Conservation (phyloP, 2,797 vertebrate genomes). For the Lutjanus argentimaculatus region DNA sequence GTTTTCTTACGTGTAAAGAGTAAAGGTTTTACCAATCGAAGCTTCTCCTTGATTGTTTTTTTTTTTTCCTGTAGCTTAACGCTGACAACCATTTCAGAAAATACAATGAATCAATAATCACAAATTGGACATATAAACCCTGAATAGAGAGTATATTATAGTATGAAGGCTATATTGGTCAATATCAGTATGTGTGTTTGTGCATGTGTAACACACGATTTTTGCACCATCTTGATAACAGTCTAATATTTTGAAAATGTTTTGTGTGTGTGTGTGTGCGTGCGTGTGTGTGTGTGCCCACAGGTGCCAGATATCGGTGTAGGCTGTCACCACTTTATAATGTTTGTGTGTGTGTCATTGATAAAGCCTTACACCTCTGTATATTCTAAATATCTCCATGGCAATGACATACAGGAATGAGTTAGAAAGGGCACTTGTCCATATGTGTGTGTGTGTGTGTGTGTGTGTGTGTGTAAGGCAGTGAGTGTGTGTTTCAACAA, state of each 20-base stretch:
- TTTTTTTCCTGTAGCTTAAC: too few relatives aligned
- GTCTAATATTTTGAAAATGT: too few relatives aligned
- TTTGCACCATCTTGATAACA: too few relatives aligned
- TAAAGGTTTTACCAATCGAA: not conserved
- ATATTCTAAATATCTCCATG: constrained; percentile 18
- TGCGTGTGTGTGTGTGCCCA: not conserved
- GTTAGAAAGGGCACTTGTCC: not conserved
- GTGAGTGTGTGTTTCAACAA: constrained; percentile 37
- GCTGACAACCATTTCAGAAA: too few relatives aligned
- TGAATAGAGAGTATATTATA: not conserved
- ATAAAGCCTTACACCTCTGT: not conserved
- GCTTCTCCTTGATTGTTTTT: not conserved
- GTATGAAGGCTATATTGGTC: not conserved
- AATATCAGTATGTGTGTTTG: not conserved
- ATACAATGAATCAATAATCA: not conserved
- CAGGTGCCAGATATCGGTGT: not conserved
- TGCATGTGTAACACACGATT: too few relatives aligned
- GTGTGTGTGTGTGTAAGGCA: constrained; percentile 1
- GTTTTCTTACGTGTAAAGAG: not conserved
- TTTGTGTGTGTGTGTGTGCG: not conserved
- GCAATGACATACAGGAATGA: constrained; percentile 29
- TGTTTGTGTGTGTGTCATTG: not conserved
- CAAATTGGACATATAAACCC: not conserved
- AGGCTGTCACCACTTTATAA: not conserved
- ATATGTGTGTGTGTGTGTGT: constrained; percentile 29